Percentiles rank a stretch among this genome's conserved stretches.
These are phyloP conservation scores for Dyspetes luteomarginatus DNA, from an alignment of 2,888 invertebrate genomes.

Conservation along the genomic window DNA sequence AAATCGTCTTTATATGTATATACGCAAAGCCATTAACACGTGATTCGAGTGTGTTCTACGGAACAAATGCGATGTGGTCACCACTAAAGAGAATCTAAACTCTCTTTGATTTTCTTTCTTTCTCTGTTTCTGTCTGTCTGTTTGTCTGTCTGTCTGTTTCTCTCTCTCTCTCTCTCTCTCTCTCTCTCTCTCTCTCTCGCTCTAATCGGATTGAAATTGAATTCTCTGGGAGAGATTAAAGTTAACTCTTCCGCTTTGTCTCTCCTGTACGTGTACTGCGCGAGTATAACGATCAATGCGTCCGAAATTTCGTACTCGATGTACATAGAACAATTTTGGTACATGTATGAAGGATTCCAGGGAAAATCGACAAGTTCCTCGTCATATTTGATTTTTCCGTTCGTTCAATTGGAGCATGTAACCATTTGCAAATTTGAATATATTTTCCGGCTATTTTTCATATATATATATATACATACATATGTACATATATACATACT, in stretches of 20 bases:
- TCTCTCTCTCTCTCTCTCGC: constrained; percentile 6
- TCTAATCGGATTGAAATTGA: constrained; percentile 52
- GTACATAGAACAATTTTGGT: background rate
- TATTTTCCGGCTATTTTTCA: too few species aligned
- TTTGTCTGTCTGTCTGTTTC: background rate
- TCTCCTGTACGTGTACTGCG: background rate
- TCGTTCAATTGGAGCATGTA: too few species aligned
- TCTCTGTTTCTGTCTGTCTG: background rate
- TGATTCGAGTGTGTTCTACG: constrained; percentile 29
- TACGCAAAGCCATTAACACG: constrained; percentile 55
- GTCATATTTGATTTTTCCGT: too few species aligned
- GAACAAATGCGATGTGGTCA: background rate
- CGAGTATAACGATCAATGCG: constrained; percentile 47
- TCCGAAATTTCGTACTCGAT: background rate
- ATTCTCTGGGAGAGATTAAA: constrained; percentile 52
- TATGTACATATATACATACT: too few species aligned
- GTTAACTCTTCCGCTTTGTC: constrained; percentile 42
- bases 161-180: background rate
- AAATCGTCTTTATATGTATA: constrained; percentile 30
- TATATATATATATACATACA: background rate
- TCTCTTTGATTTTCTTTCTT: background rate
- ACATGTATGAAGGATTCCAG: too few species aligned
- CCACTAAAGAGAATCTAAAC: background rate
- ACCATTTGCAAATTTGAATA: too few species aligned
- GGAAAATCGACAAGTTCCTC: too few species aligned